Evolutionary conservation across 2,797 vertebrate genomes (phyloP), one percentile per base, ranked within the genome.

Genomic region (Macropus fuliginosus): DNA sequence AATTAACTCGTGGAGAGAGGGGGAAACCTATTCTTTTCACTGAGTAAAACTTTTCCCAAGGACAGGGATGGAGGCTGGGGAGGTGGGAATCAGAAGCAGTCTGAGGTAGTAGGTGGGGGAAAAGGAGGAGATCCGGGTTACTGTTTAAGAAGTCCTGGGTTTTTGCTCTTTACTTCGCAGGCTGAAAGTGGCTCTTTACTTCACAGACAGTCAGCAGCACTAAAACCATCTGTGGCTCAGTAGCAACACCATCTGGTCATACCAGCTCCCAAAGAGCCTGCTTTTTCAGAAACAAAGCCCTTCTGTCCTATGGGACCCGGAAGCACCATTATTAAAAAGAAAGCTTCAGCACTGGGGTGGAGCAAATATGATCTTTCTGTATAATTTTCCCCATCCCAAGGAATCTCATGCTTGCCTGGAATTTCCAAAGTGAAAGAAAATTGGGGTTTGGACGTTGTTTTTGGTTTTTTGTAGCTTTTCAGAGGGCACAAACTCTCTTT

Each of bases 171-270:
- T 52, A 57, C 16, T 46, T 31, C 10, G 16, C 46, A 34, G 55
- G 52, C 54, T 93, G 91, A 24, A 97, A 92, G 93, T 90, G 95
- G 66, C 50, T 92, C 92, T 91, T 81, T 31, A 91, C 29, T 10
- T 91, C 56, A 4, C 12, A 16, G 57, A 54, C 0, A 4, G 56
- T 54, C 54, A 40, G 90, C 11, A 66, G 40, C 50, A 34, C 27
- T 40, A 6, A 87, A 74, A 24, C 21, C 28, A 46, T 91, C 3
- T 2, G 12, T n/a, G 62, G 40, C 16, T 14, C 91, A 55, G 95
- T 18, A 96, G 97, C 93, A 89, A 74, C 56, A 93, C 91, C 91
- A 62, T 54, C 93, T 95, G 96, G 94, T 57, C 1, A 21, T 2
- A 16, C 1, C n/a, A 40, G 1, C 92, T 95, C 93, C 55, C 55